phyloP scores from a whole-genome alignment of 2,113 vertebrate species.

The Dromaius novaehollandiae region DNA sequence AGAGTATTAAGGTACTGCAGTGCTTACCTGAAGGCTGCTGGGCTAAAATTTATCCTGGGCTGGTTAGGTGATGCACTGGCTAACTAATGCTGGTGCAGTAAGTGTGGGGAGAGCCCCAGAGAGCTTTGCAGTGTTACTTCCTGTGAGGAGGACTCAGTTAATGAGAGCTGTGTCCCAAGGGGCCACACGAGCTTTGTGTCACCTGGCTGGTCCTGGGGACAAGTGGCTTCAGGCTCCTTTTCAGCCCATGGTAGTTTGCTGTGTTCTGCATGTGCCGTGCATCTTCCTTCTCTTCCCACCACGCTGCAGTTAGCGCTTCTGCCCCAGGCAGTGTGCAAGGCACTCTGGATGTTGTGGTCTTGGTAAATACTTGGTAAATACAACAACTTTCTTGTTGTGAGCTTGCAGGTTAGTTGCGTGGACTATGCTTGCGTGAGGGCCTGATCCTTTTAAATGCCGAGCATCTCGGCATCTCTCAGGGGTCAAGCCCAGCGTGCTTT shows the following conservation, averaged over 20 bases:
- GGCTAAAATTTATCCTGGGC: not conserved
- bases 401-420: not conserved
- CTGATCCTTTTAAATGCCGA: no score
- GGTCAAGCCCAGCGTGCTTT: not conserved
- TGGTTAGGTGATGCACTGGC: not conserved
- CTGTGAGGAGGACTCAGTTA: not conserved
- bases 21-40: not conserved
- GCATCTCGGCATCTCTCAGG: not conserved
- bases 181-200: accelerated
- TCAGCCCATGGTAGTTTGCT: accelerated
- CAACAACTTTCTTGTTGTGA: not conserved
- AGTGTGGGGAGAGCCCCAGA: not conserved
- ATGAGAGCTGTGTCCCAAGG: not conserved
- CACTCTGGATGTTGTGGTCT: not conserved
- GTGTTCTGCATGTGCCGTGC: not conserved
- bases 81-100: not conserved
- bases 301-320: not conserved
- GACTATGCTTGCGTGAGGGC: not conserved
- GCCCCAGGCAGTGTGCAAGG: not conserved
- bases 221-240: not conserved
- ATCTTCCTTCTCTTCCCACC: not conserved
- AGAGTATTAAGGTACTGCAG: not conserved
- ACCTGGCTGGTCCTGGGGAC: not conserved
- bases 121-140: not conserved
- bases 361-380: not conserved